Base-by-base conservation (phyloP, 2,113 vertebrate genomes). In the Ascaphus truei region DNA sequence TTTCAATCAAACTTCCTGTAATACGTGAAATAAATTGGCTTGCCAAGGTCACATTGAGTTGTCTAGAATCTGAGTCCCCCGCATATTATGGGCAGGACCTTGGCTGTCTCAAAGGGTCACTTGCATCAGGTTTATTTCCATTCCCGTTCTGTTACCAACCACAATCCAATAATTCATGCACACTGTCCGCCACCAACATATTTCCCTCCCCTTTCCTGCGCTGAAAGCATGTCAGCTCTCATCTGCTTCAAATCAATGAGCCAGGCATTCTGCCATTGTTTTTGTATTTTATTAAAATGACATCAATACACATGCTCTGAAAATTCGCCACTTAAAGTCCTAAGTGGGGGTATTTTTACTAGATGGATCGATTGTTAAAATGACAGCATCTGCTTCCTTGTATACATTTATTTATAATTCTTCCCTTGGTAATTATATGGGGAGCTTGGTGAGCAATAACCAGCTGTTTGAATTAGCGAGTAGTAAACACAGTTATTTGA, bases 311-410 rank as follows among this genome's bases (percentile, higher is more conserved):
- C 68, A 65, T 12, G 77, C 76, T 85, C 59, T 18, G 41, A 72
- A 69, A 39, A 64, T 77, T 77, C 34, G 72, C 72, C 75, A 76
- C 79, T 80, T 63, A 76, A n/a, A 81, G 72, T 74, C 84, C 75
- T 76, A 71, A 82, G 80, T 72, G 83, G 83, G n/a, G 78, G 65
- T 64, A 22, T 80, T 86, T 89, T 80, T 76, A 73, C 71, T 81
- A 74, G 79, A 80, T 81, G 76, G 76, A 80, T 87, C 64, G 56
- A 9, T 81, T 76, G 85, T 78, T 84, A 76, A 87, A 86, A 87
- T 85, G 81, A 88, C 80, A 89, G 76, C 85, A 87, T 85, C 88
- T 89, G 84, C 79, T 89, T 83, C 75, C 79, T 84, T 83, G 79
- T 86, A 87, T 79, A 84, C 81, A 76, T 85, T 87, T 84, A 80